These are phyloP conservation scores for Idris sp. DNA, from an alignment of 1,140 invertebrate genomes.

Conservation along the genomic window DNA sequence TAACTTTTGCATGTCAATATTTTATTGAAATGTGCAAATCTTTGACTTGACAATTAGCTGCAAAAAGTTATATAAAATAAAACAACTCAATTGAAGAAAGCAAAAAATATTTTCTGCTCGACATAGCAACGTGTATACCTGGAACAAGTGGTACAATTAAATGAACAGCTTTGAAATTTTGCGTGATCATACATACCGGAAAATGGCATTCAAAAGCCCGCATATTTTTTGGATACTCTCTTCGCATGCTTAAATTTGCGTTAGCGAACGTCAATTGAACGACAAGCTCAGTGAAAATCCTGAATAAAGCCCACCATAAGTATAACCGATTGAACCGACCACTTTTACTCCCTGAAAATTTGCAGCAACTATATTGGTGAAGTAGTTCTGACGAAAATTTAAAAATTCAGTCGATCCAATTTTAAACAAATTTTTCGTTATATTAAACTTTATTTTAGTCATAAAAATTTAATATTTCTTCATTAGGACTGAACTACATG, in stretches of 20 bases:
- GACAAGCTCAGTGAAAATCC: conserved; percentile 54
- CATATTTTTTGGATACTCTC: conserved; percentile 51
- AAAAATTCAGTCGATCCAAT: too few relatives aligned
- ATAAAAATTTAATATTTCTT: too few relatives aligned
- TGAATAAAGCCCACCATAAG: conserved; percentile 55
- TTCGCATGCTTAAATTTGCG: conserved; percentile 46
- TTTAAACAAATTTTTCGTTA: too few relatives aligned
- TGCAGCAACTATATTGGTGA: conserved; percentile 3
- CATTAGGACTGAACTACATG: too few relatives aligned
- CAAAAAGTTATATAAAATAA: too few relatives aligned
- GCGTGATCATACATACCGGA: conserved; percentile 1
- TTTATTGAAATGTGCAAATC: too few relatives aligned
- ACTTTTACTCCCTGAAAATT: conserved; percentile 34
- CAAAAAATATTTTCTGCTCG: too few relatives aligned
- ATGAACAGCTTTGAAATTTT: conserved; percentile 31
- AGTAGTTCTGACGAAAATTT: background rate
- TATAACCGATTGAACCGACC: conserved; percentile 45
- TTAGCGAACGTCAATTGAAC: conserved; percentile 51
- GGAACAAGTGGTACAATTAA: conserved; percentile 30
- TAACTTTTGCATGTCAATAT: too few relatives aligned
- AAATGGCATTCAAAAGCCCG: conserved; percentile 32
- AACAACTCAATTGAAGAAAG: conserved; percentile 3
- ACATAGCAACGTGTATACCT: conserved; percentile 1
- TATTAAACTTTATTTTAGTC: too few relatives aligned
- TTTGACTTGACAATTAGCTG: too few relatives aligned